Conservation (phyloP, 2,113 vertebrate genomes). For the Regulus satrapa region DNA sequence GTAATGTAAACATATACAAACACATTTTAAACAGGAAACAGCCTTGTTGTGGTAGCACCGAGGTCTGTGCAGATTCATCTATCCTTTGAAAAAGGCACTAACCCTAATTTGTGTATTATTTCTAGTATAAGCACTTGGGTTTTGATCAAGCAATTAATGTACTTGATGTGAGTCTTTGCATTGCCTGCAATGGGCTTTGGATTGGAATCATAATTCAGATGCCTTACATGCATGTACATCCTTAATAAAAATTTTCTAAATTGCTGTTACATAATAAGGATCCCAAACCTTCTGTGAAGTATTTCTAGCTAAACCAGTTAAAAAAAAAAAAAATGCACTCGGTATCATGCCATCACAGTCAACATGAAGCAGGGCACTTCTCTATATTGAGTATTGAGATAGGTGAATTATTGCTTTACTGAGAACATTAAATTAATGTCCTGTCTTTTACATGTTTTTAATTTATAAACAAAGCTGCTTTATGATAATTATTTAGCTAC, state of each 20-base stretch:
- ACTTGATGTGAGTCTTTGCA: neutral
- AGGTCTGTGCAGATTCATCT: neutral
- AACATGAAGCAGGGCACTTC: neutral
- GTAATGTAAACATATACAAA: neutral
- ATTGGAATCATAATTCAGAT: slow-evolving; percentile 7
- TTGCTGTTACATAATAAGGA: slow-evolving; percentile 44
- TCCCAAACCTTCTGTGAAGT: slow-evolving; percentile 3
- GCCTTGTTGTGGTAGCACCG: neutral
- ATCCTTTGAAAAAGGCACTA: neutral
- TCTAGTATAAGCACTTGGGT: neutral
- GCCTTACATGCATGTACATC: neutral
- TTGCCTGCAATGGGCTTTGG: slow-evolving; percentile 29
- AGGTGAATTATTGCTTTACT: neutral
- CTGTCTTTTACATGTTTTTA: neutral
- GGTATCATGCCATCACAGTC: neutral
- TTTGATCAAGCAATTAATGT: slow-evolving; percentile 25
- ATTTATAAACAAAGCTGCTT: neutral
- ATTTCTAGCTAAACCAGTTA: slow-evolving; percentile 3
- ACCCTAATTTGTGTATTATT: slow-evolving; percentile 16
- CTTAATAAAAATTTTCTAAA: slow-evolving; percentile 43
- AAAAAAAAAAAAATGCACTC: neutral
- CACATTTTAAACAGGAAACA: neutral
- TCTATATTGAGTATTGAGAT: neutral
- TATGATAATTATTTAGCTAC: neutral
- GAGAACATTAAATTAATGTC: neutral